phyloP scores from a whole-genome alignment of 64 coral and sea anemone species.

The Stylophora pistillata region DNA sequence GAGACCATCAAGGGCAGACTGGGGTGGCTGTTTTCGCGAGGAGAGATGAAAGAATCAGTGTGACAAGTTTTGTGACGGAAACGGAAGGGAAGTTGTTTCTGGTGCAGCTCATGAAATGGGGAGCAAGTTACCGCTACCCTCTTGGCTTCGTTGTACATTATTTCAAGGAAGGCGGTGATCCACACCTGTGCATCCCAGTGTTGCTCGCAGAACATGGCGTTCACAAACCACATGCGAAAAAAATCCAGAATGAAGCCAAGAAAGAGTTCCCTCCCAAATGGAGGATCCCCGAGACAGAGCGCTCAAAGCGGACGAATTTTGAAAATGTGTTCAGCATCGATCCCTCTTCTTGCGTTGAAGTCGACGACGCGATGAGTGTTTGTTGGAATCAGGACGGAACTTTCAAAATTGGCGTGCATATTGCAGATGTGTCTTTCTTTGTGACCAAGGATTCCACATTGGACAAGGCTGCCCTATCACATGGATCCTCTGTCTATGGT shows the following conservation, averaged over 20 bases:
- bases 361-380: conserved; percentile 87
- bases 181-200: conserved; percentile 41
- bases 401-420: conserved; percentile 72
- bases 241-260: conserved; percentile 50
- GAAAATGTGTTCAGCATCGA: conserved; percentile 46
- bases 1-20: conserved; percentile 71
- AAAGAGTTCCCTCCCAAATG: conserved; percentile 47
- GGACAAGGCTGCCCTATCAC: conserved; percentile 56
- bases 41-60: conserved; percentile 47
- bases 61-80: conserved; percentile 64
- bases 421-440: conserved; percentile 89
- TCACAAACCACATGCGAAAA: conserved; percentile 30
- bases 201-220: conserved; percentile 78
- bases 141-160: conserved; percentile 85
- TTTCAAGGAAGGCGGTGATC: conserved; percentile 52
- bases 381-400: conserved; percentile 17
- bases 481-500: conserved; percentile 72
- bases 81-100: conserved; percentile 85
- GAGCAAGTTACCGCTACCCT: conserved; percentile 83
- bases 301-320: conserved; percentile 1
- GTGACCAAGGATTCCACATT: conserved; percentile 60
- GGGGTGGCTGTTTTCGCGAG: conserved; percentile 80
- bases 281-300: conserved; percentile 74
- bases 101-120: conserved; percentile 91
- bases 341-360: conserved; percentile 47